Evolutionary conservation across 2,888 invertebrate species (phyloP), one percentile per base, ranked within the genome.

Genomic region (Oxyteleia sp.): DNA sequence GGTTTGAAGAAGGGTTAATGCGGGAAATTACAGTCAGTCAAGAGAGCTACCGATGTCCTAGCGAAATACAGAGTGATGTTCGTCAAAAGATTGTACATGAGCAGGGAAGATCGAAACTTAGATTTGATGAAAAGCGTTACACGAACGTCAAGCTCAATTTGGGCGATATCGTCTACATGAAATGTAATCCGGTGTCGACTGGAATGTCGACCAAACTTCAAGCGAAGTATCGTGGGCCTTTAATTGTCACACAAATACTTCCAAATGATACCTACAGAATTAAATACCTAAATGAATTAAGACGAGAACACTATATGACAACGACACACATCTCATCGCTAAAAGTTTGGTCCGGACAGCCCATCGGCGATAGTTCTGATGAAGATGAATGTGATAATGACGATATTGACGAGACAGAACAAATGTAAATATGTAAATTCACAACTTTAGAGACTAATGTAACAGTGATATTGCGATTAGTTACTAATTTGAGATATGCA

Each of bases 221-320:
- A 23, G 23, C 26, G 7, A 53, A 15, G 26, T 53, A 53, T 26
- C 20, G 26, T 11, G 53, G 53, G 4, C 53, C 32, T 13, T 29
- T 53, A 26, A n/a, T 53, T 20, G 15, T 53, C 26, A 26, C 26
- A 4, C 26, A 26, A 5, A 5, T 26, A 4, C 5, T 26, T 4
- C 26, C 26, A 26, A 23, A 53, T 13, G 10, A 29, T 26, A 16
- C 11, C 16, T 18, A 18, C 15, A 10, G 5, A 4, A 15, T 47
- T n/a, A 47, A 47, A 16, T 47, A 38, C 11, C 23, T 72, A 8
- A 71, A 71, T 45, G 61, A 72, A 41, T 10, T 26, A 4, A n/a
- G 29, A 10, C 38, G 53, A 20, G 15, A 41, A 13, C 15, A 26
- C 0, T 61, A 5, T 41, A 45, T 49, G n/a, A 72, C 72, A 26